Base-by-base conservation (phyloP, 2,113 vertebrate genomes). In the Trematocara variabile region DNA sequence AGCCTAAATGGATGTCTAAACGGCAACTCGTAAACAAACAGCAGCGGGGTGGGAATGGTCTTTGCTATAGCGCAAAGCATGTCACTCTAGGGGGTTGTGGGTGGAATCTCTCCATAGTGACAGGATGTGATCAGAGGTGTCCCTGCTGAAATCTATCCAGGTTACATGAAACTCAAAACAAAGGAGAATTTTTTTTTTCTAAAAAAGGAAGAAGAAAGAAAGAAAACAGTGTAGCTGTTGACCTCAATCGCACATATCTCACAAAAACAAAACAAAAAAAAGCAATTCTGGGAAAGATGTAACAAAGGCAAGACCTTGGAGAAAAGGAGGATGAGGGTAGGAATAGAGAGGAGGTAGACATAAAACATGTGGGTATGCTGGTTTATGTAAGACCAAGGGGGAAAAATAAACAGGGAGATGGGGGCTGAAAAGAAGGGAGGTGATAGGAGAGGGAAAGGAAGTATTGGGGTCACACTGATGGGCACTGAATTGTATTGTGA, bases 391-490 rank as follows among this genome's bases (percentile, higher is more conserved):
- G 28, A 52, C 81, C 91, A 91, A 88, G 83, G 85, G 92, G 91
- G 86, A 82, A 77, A 89, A 91, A 91, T 91, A 94, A 87, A 94
- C 86, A 86, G 86, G 84, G 85, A 88, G 88, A 83, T 78, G 86
- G 86, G 81, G 77, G 73, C 85, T 82, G 73, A 91, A 89, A 82
- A 89, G 75, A 88, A 85, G 82, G 77, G 77, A 89, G 87, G 89
- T 91, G 94, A 92, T 92, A 90, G 88, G 79, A 83, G 65, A 79
- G 80, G 70, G 46, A 79, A 79, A 50, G 84, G 87, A 90, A 91
- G 92, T 93, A 95, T 95, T 92, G 94, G 93, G 95, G 95, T 96
- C 95, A 95, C 89, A 88, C 39, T 92, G 94, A 94, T 87, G 92
- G 95, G 79, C 63, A 25, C 82, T 88, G 92, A 93, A 94, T 94